Evolutionary conservation across 30 jellyfish, hydroid and myxozoan species (phyloP), one percentile per base, ranked within the genome.

Genomic region (Cassiopea xamachana): DNA sequence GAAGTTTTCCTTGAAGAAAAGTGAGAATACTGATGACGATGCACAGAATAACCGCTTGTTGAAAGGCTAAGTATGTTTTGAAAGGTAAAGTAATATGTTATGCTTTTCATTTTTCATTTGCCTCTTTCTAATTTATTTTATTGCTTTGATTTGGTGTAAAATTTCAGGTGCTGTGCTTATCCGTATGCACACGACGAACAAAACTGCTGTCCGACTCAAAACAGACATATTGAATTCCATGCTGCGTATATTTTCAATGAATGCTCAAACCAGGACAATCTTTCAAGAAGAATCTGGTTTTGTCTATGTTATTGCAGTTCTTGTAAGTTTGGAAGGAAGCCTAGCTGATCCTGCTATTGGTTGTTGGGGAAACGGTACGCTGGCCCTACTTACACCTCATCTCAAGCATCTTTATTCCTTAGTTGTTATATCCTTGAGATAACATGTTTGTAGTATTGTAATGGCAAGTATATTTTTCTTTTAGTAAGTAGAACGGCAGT

Each of bases 211-310:
- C 45, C 78, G 59, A 59, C 84, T 94, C 19, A 94, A 94, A 69
- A 82, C 91, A 61, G 98, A 94, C 71, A 97, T 91, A 9, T 69
- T 94, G 79, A 69, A 88, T 13, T 84, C 98, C 44, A 81, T 94
- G 85, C 45, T 94, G 50, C 92, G 92, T n/a, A 94, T 94, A n/a
- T 94, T 94, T 86, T 92, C 96, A 15, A 90, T 86, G 96, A 94
- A 91, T 81, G 92, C 91, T 1, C 93, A 90, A 50, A 89, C 98
- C 55, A 68, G 97, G 75, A 69, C 90, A 17, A 92, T 91, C 14
- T 94, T 94, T 77, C 98, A 94, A 75, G 98, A 94, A 74, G 98
- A 89, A n/a, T 91, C 94, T 84, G 98, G 98, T 5, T 94, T 94
- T 69, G 97, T 85, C 1, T 94, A 94, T 81, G 98, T 94, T 81